A percentile compares a stretch with the other conserved stretches of the same genome.
These are phyloP conservation scores for Reticulitermes lucifugus DNA, from an alignment of 2,888 invertebrate species.

Conservation along the genomic window DNA sequence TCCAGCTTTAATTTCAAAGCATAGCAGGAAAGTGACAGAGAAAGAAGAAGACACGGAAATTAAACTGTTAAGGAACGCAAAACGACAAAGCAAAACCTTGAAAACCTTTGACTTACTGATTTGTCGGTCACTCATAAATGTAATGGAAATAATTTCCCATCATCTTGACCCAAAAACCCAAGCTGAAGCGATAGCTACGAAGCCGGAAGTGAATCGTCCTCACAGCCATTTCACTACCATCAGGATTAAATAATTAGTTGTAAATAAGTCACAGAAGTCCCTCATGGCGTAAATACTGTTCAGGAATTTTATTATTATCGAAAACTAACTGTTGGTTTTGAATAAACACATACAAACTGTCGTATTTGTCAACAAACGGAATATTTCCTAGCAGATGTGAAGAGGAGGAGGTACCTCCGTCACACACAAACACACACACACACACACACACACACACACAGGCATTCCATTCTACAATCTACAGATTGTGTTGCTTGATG, in stretches of 20 bases:
- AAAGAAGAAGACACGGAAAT: background rate
- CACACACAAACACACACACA: background rate
- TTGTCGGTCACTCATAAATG: background rate
- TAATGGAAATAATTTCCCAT: constrained; percentile 2
- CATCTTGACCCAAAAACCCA: constrained; percentile 28
- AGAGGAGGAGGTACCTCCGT: background rate
- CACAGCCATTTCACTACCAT: background rate
- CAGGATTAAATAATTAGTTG: constrained; percentile 7
- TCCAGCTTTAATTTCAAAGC: background rate
- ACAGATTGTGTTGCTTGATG: background rate
- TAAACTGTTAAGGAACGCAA: too few relatives aligned
- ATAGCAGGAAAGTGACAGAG: background rate
- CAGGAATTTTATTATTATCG: background rate
- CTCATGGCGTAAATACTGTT: background rate
- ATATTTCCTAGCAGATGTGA: constrained; percentile 17
- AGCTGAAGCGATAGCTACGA: background rate
- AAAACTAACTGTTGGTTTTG: background rate
- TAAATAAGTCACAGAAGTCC: background rate
- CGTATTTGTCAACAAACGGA: background rate
- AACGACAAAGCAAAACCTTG: background rate
- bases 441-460: background rate
- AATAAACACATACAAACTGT: background rate
- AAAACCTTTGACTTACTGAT: background rate
- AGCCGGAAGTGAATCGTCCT: constrained; percentile 18
- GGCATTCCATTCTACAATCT: background rate